These are phyloP conservation scores for Stylophora pistillata DNA, from an alignment of 64 coral and sea anemone species.

Conservation along the genomic window DNA sequence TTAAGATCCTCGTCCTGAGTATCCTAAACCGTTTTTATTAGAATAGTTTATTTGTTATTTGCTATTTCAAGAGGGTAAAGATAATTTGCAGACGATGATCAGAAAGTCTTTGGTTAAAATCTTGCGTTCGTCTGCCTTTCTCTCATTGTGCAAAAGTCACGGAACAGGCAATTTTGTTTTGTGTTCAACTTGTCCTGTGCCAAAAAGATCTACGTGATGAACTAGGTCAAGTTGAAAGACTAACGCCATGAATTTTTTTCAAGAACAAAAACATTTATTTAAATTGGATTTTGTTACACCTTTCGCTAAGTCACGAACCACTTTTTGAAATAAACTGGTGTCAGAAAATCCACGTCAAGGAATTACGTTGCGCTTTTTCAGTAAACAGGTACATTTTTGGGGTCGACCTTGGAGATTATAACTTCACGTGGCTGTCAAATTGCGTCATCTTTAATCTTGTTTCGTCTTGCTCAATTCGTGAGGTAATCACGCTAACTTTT, in stretches of 20 bases:
- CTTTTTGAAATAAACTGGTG: neutral
- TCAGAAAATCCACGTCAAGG: no score
- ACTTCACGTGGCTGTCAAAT: neutral
- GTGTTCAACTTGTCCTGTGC: neutral
- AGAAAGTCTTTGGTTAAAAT: neutral
- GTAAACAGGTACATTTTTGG: no score
- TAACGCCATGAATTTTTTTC: neutral
- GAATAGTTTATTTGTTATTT: neutral
- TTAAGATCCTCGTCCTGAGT: no score
- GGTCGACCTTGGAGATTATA: neutral
- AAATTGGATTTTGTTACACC: neutral
- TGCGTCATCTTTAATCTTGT: neutral
- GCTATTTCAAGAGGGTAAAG: neutral
- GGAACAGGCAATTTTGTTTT: neutral
- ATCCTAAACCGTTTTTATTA: neutral
- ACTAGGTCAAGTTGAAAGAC: neutral
- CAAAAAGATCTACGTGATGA: neutral
- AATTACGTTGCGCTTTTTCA: constrained; percentile 7
- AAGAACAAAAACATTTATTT: neutral
- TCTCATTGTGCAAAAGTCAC: neutral
- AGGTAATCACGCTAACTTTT: neutral
- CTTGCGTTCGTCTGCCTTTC: neutral
- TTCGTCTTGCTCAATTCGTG: neutral
- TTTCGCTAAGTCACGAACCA: neutral
- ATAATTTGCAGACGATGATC: neutral